phyloP scores from a whole-genome alignment of 2,888 invertebrate genomes.

The Cantharis lateralis region DNA sequence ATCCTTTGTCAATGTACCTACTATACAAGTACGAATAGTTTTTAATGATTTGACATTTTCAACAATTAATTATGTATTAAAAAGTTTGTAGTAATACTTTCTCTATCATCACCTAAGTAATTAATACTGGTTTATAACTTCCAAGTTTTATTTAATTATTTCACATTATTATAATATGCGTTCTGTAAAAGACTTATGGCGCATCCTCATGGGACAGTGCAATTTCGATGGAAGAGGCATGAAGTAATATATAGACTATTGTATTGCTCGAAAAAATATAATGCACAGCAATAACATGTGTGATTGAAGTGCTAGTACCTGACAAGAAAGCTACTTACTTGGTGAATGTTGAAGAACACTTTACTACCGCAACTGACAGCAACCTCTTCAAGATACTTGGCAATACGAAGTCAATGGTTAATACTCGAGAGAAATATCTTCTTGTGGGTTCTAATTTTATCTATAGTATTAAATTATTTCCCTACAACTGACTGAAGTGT shows the following conservation, averaged over 20 bases:
- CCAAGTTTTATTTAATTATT: not conserved
- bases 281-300: constrained; percentile 52
- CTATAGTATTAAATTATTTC: not conserved
- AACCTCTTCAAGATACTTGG: constrained; percentile 27
- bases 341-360: constrained; percentile 48
- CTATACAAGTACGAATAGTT: not conserved
- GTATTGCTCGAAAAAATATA: constrained; percentile 51
- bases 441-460: constrained; percentile 29
- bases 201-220: constrained; percentile 25
- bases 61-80: not conserved
- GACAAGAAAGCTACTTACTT: constrained; percentile 52
- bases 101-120: not conserved
- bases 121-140: not conserved
- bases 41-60: not conserved
- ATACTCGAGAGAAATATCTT: constrained; percentile 25
- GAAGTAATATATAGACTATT: constrained; percentile 55
- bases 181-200: constrained; percentile 42
- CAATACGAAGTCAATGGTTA: not conserved
- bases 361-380: constrained; percentile 46
- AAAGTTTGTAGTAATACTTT: not conserved
- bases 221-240: constrained; percentile 23
- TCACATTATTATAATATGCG: constrained; percentile 46
- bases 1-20: constrained; percentile 34
- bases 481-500: not conserved
- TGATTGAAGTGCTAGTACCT: constrained; percentile 49